Evolutionary conservation across 2,113 vertebrate genomes (phyloP), one percentile per base, ranked within the genome.

Genomic region (Eurypyga helias): DNA sequence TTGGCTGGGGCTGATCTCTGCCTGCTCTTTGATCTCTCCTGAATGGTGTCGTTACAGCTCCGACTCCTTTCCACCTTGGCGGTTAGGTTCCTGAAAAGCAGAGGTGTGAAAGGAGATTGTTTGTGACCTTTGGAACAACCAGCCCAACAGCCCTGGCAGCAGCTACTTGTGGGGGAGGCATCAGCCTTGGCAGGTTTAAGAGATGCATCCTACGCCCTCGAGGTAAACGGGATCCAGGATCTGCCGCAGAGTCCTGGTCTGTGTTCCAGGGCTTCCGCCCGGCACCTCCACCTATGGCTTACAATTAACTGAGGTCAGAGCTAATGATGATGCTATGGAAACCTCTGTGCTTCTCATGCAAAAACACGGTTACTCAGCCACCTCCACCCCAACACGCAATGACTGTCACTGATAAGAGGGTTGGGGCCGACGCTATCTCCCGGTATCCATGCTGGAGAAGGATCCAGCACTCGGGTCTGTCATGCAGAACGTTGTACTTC

Each of bases 41-140:
- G 97, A 81, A 98, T 86, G 14, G 99, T 97, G 77, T 99, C 99
- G 0, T 96, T 99, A 97, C 99, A 99, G 96, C 99, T 99, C 82
- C 98, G 99, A 92, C 99, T 99, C 96, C 99, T 97, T 67, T 99
- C 98, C 89, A 98, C 94, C 78, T 97, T 98, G 83, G 94, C 79
- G 33, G 96, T 99, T 45, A 98, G 97, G 93, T 97, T 98, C 96
- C 98, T 99, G 95, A 54, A 87, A 83, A 96, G 87, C 67, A 89
- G 57, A 54, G 0, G 38, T 12, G 57, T 71, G 72, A 91, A 58
- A 49, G 58, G 61, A 87, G 34, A 43, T 23, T 21, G 16, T 17
- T 43, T 0, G 1, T 31, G 66, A 46, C 48, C 66, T 80, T 9
- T 24, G 49, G 58, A 89, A 54, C 26, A 88, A 58, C 8, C 21